A percentile compares a stretch with the other conserved stretches of the same genome.
Conservation (phyloP, 2,113 vertebrate species). For the Struthio camelus region DNA sequence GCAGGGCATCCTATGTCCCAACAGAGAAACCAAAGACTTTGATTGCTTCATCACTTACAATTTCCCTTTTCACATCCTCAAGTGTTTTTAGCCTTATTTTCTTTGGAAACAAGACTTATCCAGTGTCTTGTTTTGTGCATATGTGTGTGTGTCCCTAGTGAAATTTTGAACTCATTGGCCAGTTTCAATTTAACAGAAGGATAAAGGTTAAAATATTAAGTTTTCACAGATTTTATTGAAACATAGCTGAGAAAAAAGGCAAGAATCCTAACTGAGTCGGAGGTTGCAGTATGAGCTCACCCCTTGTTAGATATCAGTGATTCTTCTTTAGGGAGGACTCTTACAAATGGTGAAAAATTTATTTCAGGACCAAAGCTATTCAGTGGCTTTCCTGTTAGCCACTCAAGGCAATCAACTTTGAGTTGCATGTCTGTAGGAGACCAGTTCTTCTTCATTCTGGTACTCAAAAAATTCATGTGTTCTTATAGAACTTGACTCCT, state of each 20-base stretch:
- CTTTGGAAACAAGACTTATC: neutral
- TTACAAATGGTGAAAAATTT: neutral
- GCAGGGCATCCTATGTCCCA: neutral
- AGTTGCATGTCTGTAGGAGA: neutral
- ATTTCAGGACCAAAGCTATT: neutral
- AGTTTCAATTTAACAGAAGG: neutral
- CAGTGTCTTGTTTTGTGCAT: neutral
- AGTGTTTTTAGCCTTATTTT: neutral
- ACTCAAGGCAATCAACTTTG: neutral
- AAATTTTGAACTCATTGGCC: neutral
- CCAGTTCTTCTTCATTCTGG: neutral
- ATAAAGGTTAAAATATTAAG: neutral
- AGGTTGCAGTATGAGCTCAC: neutral
- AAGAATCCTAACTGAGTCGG: neutral
- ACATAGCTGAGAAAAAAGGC: neutral
- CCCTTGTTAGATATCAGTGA: neutral
- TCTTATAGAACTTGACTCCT: neutral
- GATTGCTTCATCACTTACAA: neutral
- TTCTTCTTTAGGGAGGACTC: neutral
- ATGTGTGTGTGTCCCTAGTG: neutral
- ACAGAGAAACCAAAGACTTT: neutral
- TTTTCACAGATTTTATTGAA: neutral
- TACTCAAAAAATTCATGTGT: neutral
- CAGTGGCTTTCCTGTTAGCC: neutral
- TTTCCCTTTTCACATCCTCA: neutral